phyloP scores from a whole-genome alignment of 2,113 vertebrate genomes.

The Tinamus guttatus region DNA sequence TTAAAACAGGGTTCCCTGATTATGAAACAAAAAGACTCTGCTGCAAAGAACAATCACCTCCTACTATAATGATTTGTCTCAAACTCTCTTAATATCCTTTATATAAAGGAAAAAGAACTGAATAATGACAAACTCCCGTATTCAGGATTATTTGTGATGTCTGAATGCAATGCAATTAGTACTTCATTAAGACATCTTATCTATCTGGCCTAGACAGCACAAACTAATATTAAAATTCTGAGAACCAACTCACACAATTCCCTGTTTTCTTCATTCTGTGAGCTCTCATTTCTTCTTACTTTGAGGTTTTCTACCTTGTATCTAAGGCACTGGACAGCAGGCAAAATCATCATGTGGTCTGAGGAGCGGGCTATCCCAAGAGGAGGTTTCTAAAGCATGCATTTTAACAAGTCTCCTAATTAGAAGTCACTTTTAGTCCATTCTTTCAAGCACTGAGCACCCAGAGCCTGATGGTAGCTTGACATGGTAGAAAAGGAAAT shows the following conservation, averaged over 20 bases:
- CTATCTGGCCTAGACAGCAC: constrained; percentile 58
- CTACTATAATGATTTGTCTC: constrained; percentile 19
- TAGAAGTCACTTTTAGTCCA: neutral
- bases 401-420: neutral
- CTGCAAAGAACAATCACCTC: constrained; percentile 11
- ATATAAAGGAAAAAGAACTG: constrained; percentile 6
- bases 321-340: neutral
- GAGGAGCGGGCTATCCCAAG: neutral
- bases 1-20: neutral
- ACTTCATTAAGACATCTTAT: constrained; percentile 70
- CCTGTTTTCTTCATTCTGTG: neutral
- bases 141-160: constrained; percentile 55
- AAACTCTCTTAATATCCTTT: constrained; percentile 20
- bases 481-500: neutral
- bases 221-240: constrained; percentile 64
- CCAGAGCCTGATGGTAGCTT: neutral
- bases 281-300: neutral
- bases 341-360: neutral
- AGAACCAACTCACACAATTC: constrained; percentile 26
- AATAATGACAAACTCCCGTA: constrained; percentile 25
- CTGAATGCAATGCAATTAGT: constrained; percentile 64
- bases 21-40: constrained; percentile 11
- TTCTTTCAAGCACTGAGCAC: neutral
- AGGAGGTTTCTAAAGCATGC: neutral
- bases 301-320: neutral